Evolutionary conservation across 2,113 vertebrate genomes (phyloP).

Genomic region (Podarcis raffonei): DNA sequence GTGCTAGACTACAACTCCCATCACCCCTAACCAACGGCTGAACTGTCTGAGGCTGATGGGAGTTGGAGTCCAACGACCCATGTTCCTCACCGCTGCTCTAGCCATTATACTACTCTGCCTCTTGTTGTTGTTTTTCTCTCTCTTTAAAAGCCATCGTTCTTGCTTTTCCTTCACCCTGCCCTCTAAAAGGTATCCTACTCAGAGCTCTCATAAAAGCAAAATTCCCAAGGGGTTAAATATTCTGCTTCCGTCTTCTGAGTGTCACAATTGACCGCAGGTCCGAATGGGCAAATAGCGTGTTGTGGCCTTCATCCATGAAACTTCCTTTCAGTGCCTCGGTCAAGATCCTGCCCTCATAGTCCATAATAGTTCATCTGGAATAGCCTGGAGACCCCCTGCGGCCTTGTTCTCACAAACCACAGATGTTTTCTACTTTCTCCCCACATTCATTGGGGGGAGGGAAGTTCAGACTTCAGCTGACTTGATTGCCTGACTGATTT

Average conservation of each 20-base stretch:
- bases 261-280: too few relatives aligned
- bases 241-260: background rate
- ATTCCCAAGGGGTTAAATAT: background rate
- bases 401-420: background rate
- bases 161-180: background rate
- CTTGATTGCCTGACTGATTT: background rate
- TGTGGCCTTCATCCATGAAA: background rate
- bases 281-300: rapidly evolving
- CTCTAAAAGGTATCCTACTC: background rate
- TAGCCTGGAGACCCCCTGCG: background rate
- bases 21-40: too few relatives aligned
- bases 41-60: background rate
- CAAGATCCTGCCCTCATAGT: background rate
- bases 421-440: background rate
- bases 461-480: background rate
- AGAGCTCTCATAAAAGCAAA: background rate
- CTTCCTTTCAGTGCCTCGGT: too few relatives aligned
- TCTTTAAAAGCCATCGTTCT: background rate
- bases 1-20: background rate
- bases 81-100: background rate
- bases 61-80: background rate
- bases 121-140: too few relatives aligned
- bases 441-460: background rate
- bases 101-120: background rate
- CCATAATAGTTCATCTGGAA: background rate